Evolutionary conservation across 2,113 vertebrate genomes (phyloP).

Genomic region (Lepisosteus osseus): DNA sequence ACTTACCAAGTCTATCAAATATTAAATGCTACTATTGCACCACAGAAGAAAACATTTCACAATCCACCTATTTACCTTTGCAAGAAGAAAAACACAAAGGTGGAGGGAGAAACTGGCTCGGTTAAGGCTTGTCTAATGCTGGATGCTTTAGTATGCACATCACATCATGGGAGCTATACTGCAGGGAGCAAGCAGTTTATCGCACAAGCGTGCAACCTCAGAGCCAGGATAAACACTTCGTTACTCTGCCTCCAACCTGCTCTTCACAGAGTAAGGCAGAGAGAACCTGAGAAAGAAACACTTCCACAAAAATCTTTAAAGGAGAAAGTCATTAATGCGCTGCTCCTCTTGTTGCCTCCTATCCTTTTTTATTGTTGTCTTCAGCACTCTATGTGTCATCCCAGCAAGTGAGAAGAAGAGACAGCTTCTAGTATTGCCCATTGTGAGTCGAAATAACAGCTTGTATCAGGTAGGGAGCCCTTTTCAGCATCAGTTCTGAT

Average conservation of each 20-base stretch:
- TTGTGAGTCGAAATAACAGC: constrained; percentile 56
- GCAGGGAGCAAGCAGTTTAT: constrained; percentile 58
- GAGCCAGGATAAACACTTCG: constrained; percentile 55
- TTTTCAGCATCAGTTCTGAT: constrained; percentile 52
- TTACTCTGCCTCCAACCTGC: constrained; percentile 53
- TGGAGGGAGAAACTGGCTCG: constrained; percentile 43
- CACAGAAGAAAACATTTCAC: neutral
- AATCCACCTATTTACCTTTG: too few relatives aligned
- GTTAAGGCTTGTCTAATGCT: constrained; percentile 51
- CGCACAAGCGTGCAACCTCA: constrained; percentile 48
- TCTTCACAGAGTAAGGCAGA: constrained; percentile 42
- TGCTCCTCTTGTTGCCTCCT: constrained; percentile 7
- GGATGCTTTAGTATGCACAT: constrained; percentile 56
- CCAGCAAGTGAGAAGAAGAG: constrained; percentile 48
- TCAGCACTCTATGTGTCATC: constrained; percentile 44
- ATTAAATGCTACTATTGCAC: too few relatives aligned
- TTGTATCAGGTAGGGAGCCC: constrained; percentile 54
- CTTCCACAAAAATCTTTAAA: constrained; percentile 33
- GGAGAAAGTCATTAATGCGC: constrained; percentile 38
- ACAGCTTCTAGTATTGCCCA: constrained; percentile 44
- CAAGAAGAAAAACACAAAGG: constrained; percentile 25
- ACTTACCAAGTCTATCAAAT: too few relatives aligned
- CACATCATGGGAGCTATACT: constrained; percentile 51
- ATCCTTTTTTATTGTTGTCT: constrained; percentile 21
- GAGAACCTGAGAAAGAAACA: constrained; percentile 17